Conservation (phyloP, 2,797 vertebrate species). For the Acestrorhynchus altus region DNA sequence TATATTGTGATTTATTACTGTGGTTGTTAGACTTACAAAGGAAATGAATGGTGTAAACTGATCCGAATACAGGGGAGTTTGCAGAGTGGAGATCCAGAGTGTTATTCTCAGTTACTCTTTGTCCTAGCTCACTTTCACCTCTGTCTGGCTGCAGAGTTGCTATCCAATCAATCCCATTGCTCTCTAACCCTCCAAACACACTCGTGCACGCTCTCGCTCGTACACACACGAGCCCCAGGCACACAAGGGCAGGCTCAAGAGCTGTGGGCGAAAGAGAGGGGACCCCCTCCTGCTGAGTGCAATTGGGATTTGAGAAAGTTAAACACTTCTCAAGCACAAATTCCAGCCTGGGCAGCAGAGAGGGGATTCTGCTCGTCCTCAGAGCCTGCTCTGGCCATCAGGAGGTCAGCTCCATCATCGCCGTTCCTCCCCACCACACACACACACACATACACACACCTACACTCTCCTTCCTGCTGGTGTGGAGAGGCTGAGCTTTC, state of each 20-base stretch:
- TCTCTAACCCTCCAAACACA: conserved; percentile 35
- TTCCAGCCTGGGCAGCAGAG: conserved; percentile 82
- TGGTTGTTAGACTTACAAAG: background rate
- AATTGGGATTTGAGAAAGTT: conserved; percentile 83
- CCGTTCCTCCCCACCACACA: conserved; percentile 53
- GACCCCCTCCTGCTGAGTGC: conserved; percentile 78
- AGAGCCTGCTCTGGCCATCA: conserved; percentile 72
- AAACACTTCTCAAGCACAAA: conserved; percentile 84
- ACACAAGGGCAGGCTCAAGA: conserved; percentile 71
- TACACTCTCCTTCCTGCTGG: conserved; percentile 56
- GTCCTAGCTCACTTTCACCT: conserved; percentile 73
- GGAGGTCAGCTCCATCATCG: conserved; percentile 75
- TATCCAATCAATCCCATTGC: conserved; percentile 71
- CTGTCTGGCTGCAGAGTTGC: conserved; percentile 70
- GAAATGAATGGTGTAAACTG: background rate
- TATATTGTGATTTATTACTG: background rate
- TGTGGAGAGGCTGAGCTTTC: conserved; percentile 69
- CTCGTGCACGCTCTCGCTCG: conserved; percentile 31
- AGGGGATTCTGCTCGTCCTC: conserved; percentile 77
- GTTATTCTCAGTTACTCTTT: conserved; percentile 66
- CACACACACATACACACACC: conserved; percentile 19
- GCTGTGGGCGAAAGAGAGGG: conserved; percentile 69
- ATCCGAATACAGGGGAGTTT: conserved; percentile 1
- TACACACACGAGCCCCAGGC: conserved; percentile 58
- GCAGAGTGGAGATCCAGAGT: conserved; percentile 66